Conservation (phyloP, 1,140 invertebrate genomes). For the Sitobion miscanthi region DNA sequence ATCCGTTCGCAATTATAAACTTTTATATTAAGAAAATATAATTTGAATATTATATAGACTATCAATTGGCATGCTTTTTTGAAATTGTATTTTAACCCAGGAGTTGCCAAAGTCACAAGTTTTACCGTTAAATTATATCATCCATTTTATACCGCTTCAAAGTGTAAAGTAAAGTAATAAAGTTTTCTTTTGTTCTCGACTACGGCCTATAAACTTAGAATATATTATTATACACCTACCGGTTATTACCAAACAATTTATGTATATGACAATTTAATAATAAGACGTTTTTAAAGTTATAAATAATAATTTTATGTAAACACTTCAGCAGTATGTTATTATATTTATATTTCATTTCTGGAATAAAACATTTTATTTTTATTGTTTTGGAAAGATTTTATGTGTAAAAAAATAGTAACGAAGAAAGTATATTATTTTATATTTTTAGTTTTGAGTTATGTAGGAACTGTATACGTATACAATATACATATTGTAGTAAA, state of each 20-base stretch:
- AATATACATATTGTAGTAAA: background rate
- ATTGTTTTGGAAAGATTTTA: background rate
- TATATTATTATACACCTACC: background rate
- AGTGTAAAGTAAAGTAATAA: background rate
- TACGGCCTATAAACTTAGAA: background rate
- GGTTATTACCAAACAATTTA: background rate
- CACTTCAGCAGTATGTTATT: background rate
- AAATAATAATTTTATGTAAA: slow-evolving; percentile 13
- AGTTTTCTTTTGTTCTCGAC: background rate
- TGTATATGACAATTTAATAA: background rate
- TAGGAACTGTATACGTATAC: background rate
- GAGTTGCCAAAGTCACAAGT: background rate
- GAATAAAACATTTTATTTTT: background rate
- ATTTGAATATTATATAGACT: slow-evolving; percentile 6
- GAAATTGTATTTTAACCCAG: background rate
- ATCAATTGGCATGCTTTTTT: background rate
- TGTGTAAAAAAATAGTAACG: background rate
- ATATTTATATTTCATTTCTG: background rate
- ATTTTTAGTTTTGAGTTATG: background rate
- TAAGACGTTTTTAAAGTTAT: background rate
- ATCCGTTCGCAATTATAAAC: background rate
- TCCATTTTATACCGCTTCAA: background rate
- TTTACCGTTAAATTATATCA: slow-evolving; percentile 7
- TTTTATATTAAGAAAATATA: slow-evolving; percentile 9
- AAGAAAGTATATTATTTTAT: background rate